Evolutionary conservation across 2,888 invertebrate genomes (phyloP).

Genomic region (Tetheella fluctuosa): DNA sequence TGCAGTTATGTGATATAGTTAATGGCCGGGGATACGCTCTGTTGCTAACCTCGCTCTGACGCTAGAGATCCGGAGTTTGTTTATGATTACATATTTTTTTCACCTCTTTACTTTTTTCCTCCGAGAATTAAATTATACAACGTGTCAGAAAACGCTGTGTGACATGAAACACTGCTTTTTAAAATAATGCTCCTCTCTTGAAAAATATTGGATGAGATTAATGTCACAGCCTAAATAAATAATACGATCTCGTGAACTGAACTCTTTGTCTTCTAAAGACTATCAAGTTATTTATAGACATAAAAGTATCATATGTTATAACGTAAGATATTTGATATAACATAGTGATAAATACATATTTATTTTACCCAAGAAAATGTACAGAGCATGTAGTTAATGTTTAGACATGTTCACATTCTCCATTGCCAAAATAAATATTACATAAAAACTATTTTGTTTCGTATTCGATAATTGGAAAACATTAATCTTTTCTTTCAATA

Average conservation of each 20-base stretch:
- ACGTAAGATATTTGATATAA: background rate
- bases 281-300: constrained; percentile 1
- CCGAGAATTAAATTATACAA: constrained; percentile 44
- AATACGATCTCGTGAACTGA: constrained; percentile 4
- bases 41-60: constrained; percentile 40
- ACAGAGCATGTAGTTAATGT: constrained; percentile 1
- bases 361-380: constrained; percentile 4
- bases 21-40: constrained; percentile 31
- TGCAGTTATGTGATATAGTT: constrained; percentile 20
- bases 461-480: constrained; percentile 37
- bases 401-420: constrained; percentile 7
- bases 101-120: constrained; percentile 37
- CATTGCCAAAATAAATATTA: constrained; percentile 17
- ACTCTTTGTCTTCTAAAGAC: background rate
- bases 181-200: constrained; percentile 30
- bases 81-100: constrained; percentile 47
- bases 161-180: constrained; percentile 43
- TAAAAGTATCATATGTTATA: background rate
- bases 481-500: constrained; percentile 53
- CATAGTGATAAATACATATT: background rate
- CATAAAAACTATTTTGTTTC: constrained; percentile 19
- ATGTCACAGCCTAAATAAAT: constrained; percentile 36
- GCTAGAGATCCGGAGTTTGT: constrained; percentile 44
- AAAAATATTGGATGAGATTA: constrained; percentile 31
- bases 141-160: constrained; percentile 42